phyloP scores from a whole-genome alignment of 2,888 invertebrate species.

The Minunthozetes semirufus region DNA sequence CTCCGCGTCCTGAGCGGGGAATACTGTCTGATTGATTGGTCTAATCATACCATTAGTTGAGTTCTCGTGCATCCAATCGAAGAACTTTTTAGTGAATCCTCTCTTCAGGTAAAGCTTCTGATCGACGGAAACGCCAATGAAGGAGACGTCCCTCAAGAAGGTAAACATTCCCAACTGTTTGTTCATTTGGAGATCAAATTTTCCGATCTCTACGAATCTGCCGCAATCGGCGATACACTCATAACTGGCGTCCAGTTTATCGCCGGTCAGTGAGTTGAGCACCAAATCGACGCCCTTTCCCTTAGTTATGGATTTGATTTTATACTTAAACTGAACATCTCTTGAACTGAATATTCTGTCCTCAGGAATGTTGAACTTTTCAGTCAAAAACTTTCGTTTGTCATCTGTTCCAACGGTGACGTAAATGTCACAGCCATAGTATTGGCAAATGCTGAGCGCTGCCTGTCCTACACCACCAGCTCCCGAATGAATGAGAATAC shows the following conservation, averaged over 20 bases:
- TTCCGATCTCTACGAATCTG: conserved; percentile 70
- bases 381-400: conserved; percentile 77
- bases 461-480: conserved; percentile 96
- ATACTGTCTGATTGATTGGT: conserved; percentile 52
- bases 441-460: conserved; percentile 84
- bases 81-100: no score
- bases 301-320: conserved; percentile 71
- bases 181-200: conserved; percentile 1
- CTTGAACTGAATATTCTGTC: conserved; percentile 82
- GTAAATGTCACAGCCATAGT: conserved; percentile 77
- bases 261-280: conserved; percentile 90
- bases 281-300: conserved; percentile 87
- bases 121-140: neutral
- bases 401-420: conserved; percentile 75
- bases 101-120: neutral
- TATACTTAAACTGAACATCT: conserved; percentile 81
- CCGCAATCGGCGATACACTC: conserved; percentile 86
- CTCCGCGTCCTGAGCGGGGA: conserved; percentile 76
- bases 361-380: conserved; percentile 70
- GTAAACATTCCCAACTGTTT: conserved; percentile 16
- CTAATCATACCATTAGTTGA: neutral
- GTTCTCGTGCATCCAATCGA: no score
- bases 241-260: conserved; percentile 84
- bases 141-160: conserved; percentile 5
- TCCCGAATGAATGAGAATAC: conserved; percentile 87